Percentiles rank a stretch among this genome's conserved stretches.
Conservation (phyloP, 2,113 vertebrate genomes). For the Rhinoptilus africanus region DNA sequence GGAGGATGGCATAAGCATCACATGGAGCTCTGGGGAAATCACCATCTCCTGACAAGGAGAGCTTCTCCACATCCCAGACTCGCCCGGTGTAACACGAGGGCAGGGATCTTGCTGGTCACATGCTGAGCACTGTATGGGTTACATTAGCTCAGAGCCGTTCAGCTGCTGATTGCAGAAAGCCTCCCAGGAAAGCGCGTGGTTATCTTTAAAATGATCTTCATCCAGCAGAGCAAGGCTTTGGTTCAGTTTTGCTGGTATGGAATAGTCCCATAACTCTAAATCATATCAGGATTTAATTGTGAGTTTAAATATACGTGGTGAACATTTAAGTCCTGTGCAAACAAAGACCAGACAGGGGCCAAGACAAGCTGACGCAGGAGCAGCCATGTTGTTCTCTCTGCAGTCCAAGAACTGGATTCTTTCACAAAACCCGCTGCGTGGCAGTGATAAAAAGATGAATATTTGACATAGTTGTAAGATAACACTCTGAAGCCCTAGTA, state of each 20-base stretch:
- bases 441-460: constrained; percentile 29
- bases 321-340: background rate
- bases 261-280: constrained; percentile 1
- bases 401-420: background rate
- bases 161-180: background rate
- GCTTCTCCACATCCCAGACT: background rate
- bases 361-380: background rate
- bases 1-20: background rate
- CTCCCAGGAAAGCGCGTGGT: background rate
- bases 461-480: constrained; percentile 15
- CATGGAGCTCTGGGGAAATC: background rate
- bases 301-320: background rate
- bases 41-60: background rate
- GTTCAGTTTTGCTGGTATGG: background rate
- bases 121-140: background rate
- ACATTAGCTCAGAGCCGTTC: background rate
- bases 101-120: background rate
- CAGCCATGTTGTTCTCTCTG: background rate
- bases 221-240: background rate
- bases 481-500: background rate
- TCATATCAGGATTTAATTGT: background rate
- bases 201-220: background rate
- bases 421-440: background rate
- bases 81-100: background rate
- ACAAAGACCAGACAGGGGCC: background rate